Base-by-base conservation (phyloP, 2,888 invertebrate genomes). In the Hybos culiciformis region DNA sequence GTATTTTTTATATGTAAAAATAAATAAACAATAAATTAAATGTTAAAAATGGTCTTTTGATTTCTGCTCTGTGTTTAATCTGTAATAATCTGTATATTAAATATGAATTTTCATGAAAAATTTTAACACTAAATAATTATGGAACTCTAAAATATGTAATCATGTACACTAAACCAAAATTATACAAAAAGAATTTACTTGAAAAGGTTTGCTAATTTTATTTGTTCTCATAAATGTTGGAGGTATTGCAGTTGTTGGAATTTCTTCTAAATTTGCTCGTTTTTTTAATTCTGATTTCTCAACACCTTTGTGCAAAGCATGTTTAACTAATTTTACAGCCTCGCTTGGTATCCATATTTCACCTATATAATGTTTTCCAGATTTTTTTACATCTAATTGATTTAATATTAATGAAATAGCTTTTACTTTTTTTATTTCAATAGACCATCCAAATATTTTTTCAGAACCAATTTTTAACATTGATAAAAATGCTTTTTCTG, bases 151-250 rank as follows among this genome's bases (percentile, higher is more conserved):
- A 24, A 24, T 24, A 24, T 24, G 6, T 24, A 11, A 24, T 8
- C 6, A 11, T 24, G 6, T 24, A 24, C 11, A 24, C 11, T 24
- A 8, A 24, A 24, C 6, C 6, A 24, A 24, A 24, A 8, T 24
- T 24, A 24, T 24, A 8, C 6, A 24, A 24, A 24, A 8, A 12
- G 4, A 29, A 29, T 31, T 6, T 59, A 74, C 76, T 68, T 93
- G 92, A 72, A 94, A 96, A 34, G 88, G 92, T 46, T 71, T 70
- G 0, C 93, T 94, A 67, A 94, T 92, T 55, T 83, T 83, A 69
- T 94, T 94, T 46, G 87, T 80, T 15, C 83, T 73, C 66, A 91
- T 86, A 67, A 82, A 92, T 0, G 94, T 94, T 1, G 94, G 94
- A 29, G 90, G 88, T 56, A 73, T 72, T 59, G 80, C 81, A 48